Conservation (phyloP, 2,797 vertebrate species). For the Anguilla pacifica region DNA sequence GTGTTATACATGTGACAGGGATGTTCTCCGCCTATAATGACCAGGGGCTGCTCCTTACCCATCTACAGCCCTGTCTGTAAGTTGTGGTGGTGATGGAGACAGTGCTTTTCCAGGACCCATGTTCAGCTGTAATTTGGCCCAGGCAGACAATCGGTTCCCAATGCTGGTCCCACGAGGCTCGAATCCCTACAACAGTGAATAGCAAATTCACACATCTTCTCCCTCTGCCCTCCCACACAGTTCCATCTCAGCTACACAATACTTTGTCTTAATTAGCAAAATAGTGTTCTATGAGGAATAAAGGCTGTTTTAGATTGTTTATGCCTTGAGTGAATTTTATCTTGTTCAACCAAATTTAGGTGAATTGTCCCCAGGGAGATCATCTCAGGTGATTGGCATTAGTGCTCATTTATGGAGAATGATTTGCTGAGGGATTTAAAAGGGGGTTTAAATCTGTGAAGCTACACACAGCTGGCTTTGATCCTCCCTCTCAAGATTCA, state of each 20-base stretch:
- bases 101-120: slow-evolving; percentile 85
- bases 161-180: slow-evolving; percentile 91
- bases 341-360: background rate
- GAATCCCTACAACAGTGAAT: slow-evolving; percentile 81
- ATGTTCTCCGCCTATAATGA: background rate
- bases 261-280: background rate
- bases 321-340: background rate
- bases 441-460: no score
- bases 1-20: slow-evolving; percentile 10
- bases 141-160: slow-evolving; percentile 81
- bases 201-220: background rate
- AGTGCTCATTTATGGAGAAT: background rate
- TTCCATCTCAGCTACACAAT: background rate
- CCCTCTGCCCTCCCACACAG: background rate
- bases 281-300: background rate
- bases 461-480: no score
- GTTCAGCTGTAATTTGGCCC: slow-evolving; percentile 81
- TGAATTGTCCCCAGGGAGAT: background rate
- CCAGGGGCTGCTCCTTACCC: slow-evolving; percentile 34
- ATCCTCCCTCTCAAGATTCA: no score
- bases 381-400: background rate
- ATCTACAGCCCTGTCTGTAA: slow-evolving; percentile 61
- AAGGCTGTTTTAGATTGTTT: background rate
- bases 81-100: slow-evolving; percentile 74
- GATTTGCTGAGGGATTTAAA: background rate